These are phyloP conservation scores for Lepidurus packardi DNA, from an alignment of 1,140 invertebrate species.

Conservation along the genomic window DNA sequence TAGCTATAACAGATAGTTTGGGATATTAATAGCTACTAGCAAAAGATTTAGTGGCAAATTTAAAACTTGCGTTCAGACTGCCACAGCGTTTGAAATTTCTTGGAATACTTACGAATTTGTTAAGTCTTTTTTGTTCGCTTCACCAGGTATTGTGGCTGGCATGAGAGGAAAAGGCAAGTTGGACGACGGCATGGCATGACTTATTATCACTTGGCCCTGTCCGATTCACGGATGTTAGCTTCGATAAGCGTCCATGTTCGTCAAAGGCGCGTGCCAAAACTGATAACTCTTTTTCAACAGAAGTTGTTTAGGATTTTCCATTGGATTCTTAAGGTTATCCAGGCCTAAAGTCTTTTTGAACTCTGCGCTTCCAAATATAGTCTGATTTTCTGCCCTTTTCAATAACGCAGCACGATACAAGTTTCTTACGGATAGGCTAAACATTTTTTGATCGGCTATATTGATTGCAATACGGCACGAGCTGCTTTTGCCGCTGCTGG, in stretches of 20 bases:
- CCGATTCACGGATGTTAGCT: slow-evolving; percentile 17
- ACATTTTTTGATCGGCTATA: neutral
- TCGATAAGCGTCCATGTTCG: neutral
- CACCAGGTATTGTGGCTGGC: no score
- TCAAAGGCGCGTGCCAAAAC: slow-evolving; percentile 6
- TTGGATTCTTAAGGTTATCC: neutral
- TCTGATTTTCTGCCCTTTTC: neutral
- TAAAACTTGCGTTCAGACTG: no score
- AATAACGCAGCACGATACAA: slow-evolving; percentile 8
- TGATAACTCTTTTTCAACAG: slow-evolving; percentile 22
- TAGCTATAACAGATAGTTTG: no score
- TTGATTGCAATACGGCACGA: slow-evolving; percentile 2
- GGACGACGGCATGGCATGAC: neutral
- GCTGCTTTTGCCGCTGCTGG: neutral
- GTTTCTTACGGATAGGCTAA: neutral
- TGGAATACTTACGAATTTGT: no score
- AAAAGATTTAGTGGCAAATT: no score
- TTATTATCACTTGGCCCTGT: slow-evolving; percentile 7
- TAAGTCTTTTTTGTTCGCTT: no score
- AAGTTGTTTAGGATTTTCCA: neutral
- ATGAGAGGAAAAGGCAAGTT: neutral
- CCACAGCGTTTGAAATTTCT: no score
- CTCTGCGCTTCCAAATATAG: no score
- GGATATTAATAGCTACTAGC: no score
- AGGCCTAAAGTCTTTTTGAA: neutral